These are phyloP conservation scores for Hylaeus volcanicus DNA, from an alignment of 1,140 invertebrate genomes.

Conservation along the genomic window DNA sequence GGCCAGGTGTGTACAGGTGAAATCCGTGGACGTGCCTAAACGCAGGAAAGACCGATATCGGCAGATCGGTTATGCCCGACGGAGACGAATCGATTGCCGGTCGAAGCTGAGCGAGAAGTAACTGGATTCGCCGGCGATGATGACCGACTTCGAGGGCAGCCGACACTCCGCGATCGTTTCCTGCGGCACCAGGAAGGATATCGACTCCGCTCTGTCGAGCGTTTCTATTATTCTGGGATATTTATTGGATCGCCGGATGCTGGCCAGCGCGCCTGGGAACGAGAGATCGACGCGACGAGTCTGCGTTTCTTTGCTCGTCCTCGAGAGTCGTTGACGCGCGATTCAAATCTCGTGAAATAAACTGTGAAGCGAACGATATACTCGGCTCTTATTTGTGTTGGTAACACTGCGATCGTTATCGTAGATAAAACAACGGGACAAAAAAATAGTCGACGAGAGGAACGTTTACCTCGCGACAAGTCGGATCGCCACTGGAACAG, in stretches of 20 bases:
- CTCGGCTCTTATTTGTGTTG: too few species aligned
- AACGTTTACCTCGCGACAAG: too few species aligned
- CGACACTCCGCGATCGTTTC: constrained; percentile 58
- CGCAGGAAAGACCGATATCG: constrained; percentile 62
- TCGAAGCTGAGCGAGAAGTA: constrained; percentile 59
- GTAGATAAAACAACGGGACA: too few species aligned
- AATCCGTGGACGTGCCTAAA: constrained; percentile 54
- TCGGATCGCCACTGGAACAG: too few species aligned
- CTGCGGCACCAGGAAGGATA: constrained; percentile 58
- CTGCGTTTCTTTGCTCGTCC: background rate
- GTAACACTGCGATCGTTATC: too few species aligned
- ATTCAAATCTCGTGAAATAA: background rate
- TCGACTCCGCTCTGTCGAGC: constrained; percentile 37
- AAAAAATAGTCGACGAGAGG: too few species aligned
- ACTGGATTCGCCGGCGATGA: constrained; percentile 69
- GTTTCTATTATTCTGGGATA: constrained; percentile 53
- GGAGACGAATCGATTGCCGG: constrained; percentile 74
- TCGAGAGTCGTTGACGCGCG: background rate
- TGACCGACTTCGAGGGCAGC: constrained; percentile 69
- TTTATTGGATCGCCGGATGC: constrained; percentile 44
- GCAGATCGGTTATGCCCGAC: constrained; percentile 73
- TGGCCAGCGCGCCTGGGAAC: constrained; percentile 25
- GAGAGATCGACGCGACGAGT: background rate
- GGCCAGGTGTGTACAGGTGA: constrained; percentile 52
- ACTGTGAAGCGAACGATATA: too few species aligned